Base-by-base conservation (phyloP, 2,797 vertebrate genomes). In the Kryptolebias ocellatus region DNA sequence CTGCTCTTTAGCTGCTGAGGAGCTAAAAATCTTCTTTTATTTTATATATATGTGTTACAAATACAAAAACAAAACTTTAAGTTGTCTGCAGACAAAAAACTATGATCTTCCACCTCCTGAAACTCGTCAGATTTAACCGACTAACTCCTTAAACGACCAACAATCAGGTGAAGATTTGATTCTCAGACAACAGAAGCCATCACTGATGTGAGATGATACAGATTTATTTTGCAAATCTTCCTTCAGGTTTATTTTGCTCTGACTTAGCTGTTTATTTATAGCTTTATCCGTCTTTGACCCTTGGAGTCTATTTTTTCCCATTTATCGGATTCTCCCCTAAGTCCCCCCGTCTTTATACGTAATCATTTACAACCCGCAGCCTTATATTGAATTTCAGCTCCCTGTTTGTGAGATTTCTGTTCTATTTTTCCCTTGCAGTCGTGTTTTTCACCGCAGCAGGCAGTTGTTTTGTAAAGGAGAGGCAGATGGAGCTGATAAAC, bases 381-480 rank as follows among this genome's bases (percentile, higher is more conserved):
- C 34, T 49, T 37, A 37, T 8, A 12, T 49, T 61, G 4, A 24
- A 7, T 51, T 51, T 37, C 31, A 37, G 46, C 29, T 34, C 46
- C 24, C n/a, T 6, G 17, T 29, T 42, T 14, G 11, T 2, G 2
- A 39, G 8, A 9, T 39, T 39, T 39, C 1, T 39, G 8, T 39
- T 39, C 9, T 42, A 2, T 12, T 42, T 42, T 12, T 12, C 11
- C 39, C 39, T 42, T 11, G 12, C 39, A 12, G 39, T 42, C 39
- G 39, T 42, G 39, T 42, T 42, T 12, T 42, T 42, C 39, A 42
- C 51, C 50, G 15, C 62, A 54, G 52, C 42, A 34, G 16, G 39
- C 28, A 54, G 62, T 18, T 20, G 52, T 46, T 64, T 54, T 53
- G 39, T 18, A 28, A 31, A 44, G 37, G 11, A 45, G 24, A n/a